Percentiles rank a stretch among this genome's conserved stretches.
Evolutionary conservation across 1,140 invertebrate species (phyloP).

Genomic region (Heliconius congener): DNA sequence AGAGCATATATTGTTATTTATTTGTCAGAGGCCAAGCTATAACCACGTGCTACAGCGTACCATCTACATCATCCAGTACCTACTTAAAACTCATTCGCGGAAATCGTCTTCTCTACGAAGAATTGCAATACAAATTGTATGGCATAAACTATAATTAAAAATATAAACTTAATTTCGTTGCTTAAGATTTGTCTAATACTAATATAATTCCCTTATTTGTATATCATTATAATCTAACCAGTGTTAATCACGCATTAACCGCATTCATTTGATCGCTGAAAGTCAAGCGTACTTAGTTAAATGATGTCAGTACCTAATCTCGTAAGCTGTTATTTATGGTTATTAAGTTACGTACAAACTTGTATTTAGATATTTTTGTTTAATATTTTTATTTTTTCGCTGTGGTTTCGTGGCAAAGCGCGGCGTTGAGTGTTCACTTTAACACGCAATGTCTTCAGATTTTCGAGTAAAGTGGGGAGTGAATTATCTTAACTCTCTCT

Average conservation of each 20-base stretch:
- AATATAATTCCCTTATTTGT: neutral
- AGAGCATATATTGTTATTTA: neutral
- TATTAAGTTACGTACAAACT: neutral
- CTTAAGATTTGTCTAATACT: neutral
- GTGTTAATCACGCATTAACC: neutral
- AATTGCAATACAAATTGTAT: neutral
- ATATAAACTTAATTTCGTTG: too few species aligned
- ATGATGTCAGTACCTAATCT: neutral
- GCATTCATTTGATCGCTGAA: neutral
- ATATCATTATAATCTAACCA: neutral
- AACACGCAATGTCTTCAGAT: too few species aligned
- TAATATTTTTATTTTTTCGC: too few species aligned
- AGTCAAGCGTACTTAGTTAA: conserved; percentile 4
- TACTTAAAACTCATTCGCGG: conserved; percentile 19
- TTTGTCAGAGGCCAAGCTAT: conserved; percentile 21
- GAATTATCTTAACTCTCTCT: too few species aligned
- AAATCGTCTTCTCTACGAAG: conserved; percentile 28
- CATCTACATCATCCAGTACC: conserved; percentile 20
- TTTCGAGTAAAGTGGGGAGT: too few species aligned
- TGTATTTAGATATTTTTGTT: too few species aligned
- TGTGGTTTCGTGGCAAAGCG: too few species aligned
- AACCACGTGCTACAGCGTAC: conserved; percentile 26
- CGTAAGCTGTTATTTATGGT: neutral
- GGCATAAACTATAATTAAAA: neutral
- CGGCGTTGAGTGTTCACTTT: too few species aligned